Base-by-base conservation (phyloP, 2,113 vertebrate species). In the Danionella cerebrum region DNA sequence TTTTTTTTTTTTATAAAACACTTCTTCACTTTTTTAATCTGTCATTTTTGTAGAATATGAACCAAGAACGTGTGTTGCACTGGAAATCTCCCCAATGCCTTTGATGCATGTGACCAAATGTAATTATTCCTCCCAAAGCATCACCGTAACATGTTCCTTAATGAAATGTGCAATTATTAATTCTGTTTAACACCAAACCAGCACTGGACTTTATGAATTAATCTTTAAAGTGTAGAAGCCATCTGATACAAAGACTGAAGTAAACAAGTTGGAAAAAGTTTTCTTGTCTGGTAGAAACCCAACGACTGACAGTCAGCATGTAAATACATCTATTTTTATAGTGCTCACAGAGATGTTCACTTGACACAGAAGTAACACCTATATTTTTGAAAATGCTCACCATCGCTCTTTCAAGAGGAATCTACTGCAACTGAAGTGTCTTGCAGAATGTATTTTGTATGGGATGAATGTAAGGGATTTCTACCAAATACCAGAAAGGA, bases 381-480 rank as follows among this genome's bases (percentile, higher is more conserved):
- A 82, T 84, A 58, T 87, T 85, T 86, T 84, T 65, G 73, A 82
- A 71, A 79, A 53, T 65, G 74, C 80, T 80, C 82, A 80, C 76
- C 78, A 75, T 81, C 33, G 33, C 77, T 71, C 70, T 76, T 53
- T 53, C 2, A 53, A 53, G 18, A 33, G 29, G 51, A 9, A 77
- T n/a, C n/a, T n/a, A n/a, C 38, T 45, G 71, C 71, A 77, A 70
- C 71, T 36, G 76, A 69, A 67, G 72, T 80, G 76, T 84, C 73
- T 76, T 60, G 76, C 67, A 82, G 88, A 89, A 90, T 89, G 86
- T 87, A 85, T 87, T 87, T 88, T 87, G 65, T 86, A 87, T 82
- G 72, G 81, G 84, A 79, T 78, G 81, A 86, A 87, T 87, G 83
- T 86, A 80, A 82, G 67, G 73, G 78, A 67, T 82, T 77, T 74